Conservation (phyloP, 2,888 invertebrate genomes). For the Pollenia labialis region DNA sequence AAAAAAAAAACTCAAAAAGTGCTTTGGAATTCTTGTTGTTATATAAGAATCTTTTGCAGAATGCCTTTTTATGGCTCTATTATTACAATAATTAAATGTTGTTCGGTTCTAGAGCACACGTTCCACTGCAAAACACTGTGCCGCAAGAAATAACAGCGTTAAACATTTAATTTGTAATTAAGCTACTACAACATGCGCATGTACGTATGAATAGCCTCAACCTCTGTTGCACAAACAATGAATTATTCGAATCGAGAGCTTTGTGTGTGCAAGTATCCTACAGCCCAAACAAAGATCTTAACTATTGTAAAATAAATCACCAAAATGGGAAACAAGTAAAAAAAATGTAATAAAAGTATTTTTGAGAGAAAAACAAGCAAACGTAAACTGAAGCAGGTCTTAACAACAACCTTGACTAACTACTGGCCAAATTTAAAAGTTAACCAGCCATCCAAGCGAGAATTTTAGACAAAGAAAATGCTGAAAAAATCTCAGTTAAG, state of each 20-base stretch:
- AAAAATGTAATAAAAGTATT: slow-evolving; percentile 29
- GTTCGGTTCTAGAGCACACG: slow-evolving; percentile 33
- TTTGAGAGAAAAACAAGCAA: slow-evolving; percentile 1
- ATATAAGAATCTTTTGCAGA: too few relatives aligned
- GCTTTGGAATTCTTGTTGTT: too few relatives aligned
- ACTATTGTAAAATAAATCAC: slow-evolving; percentile 60
- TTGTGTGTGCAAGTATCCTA: not conserved
- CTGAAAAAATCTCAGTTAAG: slow-evolving; percentile 8
- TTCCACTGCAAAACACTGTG: slow-evolving; percentile 51
- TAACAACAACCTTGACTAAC: slow-evolving; percentile 71
- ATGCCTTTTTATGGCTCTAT: too few relatives aligned
- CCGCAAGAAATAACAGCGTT: not conserved
- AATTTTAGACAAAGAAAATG: slow-evolving; percentile 29
- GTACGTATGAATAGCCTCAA: slow-evolving; percentile 59
- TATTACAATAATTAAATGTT: too few relatives aligned
- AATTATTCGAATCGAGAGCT: slow-evolving; percentile 33
- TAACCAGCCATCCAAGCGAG: slow-evolving; percentile 31
- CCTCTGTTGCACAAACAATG: slow-evolving; percentile 66
- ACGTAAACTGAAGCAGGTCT: slow-evolving; percentile 61
- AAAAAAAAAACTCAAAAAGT: too few relatives aligned
- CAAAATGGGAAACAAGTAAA: slow-evolving; percentile 36
- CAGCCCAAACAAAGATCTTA: slow-evolving; percentile 41
- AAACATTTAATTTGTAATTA: slow-evolving; percentile 37
- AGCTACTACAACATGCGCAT: slow-evolving; percentile 23
- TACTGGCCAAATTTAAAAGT: slow-evolving; percentile 67